Base-by-base conservation (phyloP, 2,113 vertebrate species). In the Gadus macrocephalus region DNA sequence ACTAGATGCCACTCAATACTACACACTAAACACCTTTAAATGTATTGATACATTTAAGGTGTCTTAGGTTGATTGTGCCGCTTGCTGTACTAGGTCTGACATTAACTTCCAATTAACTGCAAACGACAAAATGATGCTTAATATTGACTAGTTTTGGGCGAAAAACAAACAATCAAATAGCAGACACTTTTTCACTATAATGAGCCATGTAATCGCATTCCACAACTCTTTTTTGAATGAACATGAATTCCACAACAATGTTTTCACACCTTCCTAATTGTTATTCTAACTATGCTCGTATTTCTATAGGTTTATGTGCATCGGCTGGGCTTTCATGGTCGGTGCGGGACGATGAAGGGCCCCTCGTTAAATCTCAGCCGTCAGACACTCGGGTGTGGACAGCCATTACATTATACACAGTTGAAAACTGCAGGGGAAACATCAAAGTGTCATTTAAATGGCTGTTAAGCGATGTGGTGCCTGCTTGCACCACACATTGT, bases 371-470 rank as follows among this genome's bases (percentile, higher is more conserved):
- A 81, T 66, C 62, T 83, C 64, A 56, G 83, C 14, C 79, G 87
- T 87, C 85, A 84, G 68, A 80, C 79, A 25, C 74, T 81, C 31
- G 75, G 78, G 70, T 64, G 63, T 49, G 75, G 85, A 80, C 84
- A 76, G 74, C 81, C 76, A 78, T 86, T 85, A 88, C 42, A 49
- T 49, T 49, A 85, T 84, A 83, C 75, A 64, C 81, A 82, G 83
- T 75, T 79, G 68, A 87, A 83, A 88, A 87, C 5, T 62, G 83
- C 4, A 64, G 83, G 75, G 65, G 71, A 74, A 79, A 72, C 90
- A 89, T 92, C 91, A 92, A 93, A 92, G 91, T 83, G 88, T 84
- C 80, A 88, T 91, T 91, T 91, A 90, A 91, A 81, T 86, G 87
- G 87, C 83, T 85, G 80, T 92, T 89, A 91, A 91, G 87, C 87